Conservation (phyloP, 2,113 vertebrate genomes). For the Eulemur rufifrons region DNA sequence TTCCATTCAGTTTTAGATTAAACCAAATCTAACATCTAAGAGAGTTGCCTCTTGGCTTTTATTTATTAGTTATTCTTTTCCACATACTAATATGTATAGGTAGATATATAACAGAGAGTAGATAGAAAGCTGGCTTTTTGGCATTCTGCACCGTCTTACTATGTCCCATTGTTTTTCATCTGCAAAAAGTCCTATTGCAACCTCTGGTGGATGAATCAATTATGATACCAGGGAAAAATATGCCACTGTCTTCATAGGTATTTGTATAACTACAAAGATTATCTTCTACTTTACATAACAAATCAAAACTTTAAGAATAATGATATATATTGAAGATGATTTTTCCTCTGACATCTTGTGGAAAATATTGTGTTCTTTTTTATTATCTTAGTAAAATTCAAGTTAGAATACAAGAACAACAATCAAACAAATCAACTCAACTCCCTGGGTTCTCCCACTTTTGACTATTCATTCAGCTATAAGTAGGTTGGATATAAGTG, state of each 20-base stretch:
- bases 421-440: neutral
- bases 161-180: slow-evolving; percentile 61
- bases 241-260: neutral
- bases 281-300: neutral
- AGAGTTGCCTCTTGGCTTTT: slow-evolving; percentile 25
- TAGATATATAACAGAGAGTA: neutral
- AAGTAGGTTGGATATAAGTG: neutral
- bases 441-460: neutral
- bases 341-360: slow-evolving; percentile 7
- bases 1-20: slow-evolving; percentile 60
- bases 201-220: slow-evolving; percentile 78
- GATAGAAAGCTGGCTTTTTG: slow-evolving; percentile 28
- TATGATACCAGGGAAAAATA: slow-evolving; percentile 60
- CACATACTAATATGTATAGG: neutral
- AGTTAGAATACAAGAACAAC: neutral
- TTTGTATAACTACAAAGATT: slow-evolving; percentile 10
- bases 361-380: neutral
- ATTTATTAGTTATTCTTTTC: slow-evolving; percentile 34
- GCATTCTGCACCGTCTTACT: slow-evolving; percentile 8
- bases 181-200: slow-evolving; percentile 72
- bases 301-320: neutral
- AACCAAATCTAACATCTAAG: slow-evolving; percentile 44
- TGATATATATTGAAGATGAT: neutral
- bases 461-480: neutral
- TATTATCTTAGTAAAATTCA: neutral